Conservation (phyloP, 2,113 vertebrate genomes). For the Strigops habroptila region DNA sequence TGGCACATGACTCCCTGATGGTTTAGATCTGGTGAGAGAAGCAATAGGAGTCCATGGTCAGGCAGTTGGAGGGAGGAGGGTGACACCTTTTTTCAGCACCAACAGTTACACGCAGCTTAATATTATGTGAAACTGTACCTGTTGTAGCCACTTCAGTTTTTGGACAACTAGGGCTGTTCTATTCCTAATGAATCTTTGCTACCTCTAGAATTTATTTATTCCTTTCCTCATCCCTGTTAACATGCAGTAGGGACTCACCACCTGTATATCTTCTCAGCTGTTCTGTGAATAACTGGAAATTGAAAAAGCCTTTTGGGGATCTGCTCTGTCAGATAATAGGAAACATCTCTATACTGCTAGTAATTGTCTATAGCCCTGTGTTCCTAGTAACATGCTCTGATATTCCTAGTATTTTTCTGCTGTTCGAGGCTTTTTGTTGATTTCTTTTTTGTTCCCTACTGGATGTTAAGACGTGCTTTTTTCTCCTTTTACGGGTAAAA, state of each 20-base stretch:
- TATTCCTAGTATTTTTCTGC: background rate
- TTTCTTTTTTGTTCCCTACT: background rate
- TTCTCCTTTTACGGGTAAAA: background rate
- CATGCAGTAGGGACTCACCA: background rate
- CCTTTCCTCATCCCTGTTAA: background rate
- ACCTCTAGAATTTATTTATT: background rate
- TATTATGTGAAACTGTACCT: background rate
- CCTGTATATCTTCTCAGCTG: background rate
- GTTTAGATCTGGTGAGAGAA: background rate
- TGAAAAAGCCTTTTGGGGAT: background rate
- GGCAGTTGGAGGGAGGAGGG: background rate
- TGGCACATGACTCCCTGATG: background rate
- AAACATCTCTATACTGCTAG: background rate
- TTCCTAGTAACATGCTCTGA: background rate
- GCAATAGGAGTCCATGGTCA: background rate
- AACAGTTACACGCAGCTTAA: background rate
- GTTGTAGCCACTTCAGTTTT: background rate
- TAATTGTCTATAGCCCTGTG: background rate
- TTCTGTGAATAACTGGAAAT: background rate
- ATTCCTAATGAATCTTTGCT: background rate
- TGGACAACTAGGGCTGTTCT: background rate
- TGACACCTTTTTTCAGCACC: background rate
- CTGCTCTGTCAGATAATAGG: background rate
- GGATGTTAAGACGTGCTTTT: background rate
- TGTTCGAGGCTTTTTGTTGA: background rate